Base-by-base conservation (phyloP, 2,113 vertebrate genomes). In the Corvus hawaiiensis region DNA sequence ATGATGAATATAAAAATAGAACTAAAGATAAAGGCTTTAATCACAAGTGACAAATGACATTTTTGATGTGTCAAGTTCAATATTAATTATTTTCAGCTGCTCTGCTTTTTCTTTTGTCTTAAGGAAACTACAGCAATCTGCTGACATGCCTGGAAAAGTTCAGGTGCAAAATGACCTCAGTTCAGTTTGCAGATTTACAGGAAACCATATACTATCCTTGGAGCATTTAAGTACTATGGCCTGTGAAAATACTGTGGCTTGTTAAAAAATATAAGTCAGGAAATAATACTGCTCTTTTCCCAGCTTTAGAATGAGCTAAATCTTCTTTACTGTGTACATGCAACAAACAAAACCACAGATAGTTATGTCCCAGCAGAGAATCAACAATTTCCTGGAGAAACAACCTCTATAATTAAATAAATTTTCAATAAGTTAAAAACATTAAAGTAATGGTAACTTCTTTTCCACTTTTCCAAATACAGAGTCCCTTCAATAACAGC, bases 51-150 rank as follows among this genome's bases (percentile, higher is more conserved):
- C 92, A 97, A 96, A 96, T 93, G 80, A 94, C 91, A 96, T 97
- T 97, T 97, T 97, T 97, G 94, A 97, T 96, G 89, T 97, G 94
- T 97, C 95, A 95, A 94, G 94, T 96, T 96, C 90, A 95, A 96
- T 96, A 95, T 96, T 97, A 97, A 97, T 97, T 96, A 90, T 90
- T 95, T 97, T 94, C 96, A 97, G 96, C 97, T 96, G 92, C 73
- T 94, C 68, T 91, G 63, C 56, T 84, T 93, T 94, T 88, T 84
- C 95, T 94, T 96, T 97, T 96, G 91, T 97, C 90, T 97, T 88
- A 95, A 89, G 81, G 93, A 96, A 96, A 86, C 93, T 96, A 37
- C 84, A 90, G 87, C 83, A 95, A 91, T 95, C 92, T 96, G 93
- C 94, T 97, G 93, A 96, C 93, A 89, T 77, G 89, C 69, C 66